Base-by-base conservation (phyloP, 2,113 vertebrate species). In the Axis porcinus region DNA sequence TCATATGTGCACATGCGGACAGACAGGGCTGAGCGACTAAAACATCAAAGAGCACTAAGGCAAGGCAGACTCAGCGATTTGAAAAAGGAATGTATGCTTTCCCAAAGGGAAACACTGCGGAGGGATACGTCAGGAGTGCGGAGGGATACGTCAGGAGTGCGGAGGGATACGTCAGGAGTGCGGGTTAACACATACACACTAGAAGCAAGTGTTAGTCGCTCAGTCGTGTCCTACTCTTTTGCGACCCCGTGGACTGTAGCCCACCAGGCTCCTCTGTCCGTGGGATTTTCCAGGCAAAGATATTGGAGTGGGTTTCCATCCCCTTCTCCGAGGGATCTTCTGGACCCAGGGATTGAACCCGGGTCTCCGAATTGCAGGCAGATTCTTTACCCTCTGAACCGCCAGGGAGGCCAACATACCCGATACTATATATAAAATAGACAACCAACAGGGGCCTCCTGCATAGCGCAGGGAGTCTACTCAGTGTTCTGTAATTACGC, bases 1-100 rank as follows among this genome's bases (percentile, higher is more conserved):
- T 40, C 9, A 23, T 12, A 40, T 6, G 19, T 40, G 67, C n/a
- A 36, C 10, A 0, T 12, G 36, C 2, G 0, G 17, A 36, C 67
- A 40, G 67, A 36, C n/a, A 40, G 67, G 67, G 40, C n/a, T 70
- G 10, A 23, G 5, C 5, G 1, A 23, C 10, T 70, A 23, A 70
- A 36, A 70, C 1, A 40, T 40, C 5, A 40, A 70, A 70, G n/a
- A 70, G 9, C 67, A 12, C 5, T 23, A 36, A 40, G 19, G n/a
- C 67, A 40, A 70, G 67, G n/a, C 67, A 45, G 74, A 76, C 40
- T 45, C 74, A 45, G 23, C 27, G 40, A 76, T 13, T 4, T 45
- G 2, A 25, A 76, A 76, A 43, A 43, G 40, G 7, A 76, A 45
- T 14, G 23, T 28, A 15, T 16, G 40, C 36, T 45, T 28, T 28